These are phyloP conservation scores for Acrocephalus arundinaceus DNA, from an alignment of 2,113 vertebrate genomes.

Conservation along the genomic window DNA sequence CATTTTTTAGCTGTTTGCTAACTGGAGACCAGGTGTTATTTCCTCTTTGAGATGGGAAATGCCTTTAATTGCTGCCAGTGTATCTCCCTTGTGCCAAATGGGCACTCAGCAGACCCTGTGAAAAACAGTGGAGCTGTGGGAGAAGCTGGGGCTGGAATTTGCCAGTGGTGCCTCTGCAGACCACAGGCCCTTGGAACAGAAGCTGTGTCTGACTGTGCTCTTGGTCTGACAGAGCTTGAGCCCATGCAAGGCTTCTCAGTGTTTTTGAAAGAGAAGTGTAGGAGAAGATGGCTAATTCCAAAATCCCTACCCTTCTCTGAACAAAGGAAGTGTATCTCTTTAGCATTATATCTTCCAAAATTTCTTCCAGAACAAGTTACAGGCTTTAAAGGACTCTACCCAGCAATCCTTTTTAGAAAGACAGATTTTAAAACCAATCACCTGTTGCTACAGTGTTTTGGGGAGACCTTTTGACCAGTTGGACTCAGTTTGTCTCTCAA, in stretches of 20 bases:
- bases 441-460: neutral
- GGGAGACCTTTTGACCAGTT: neutral
- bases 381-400: neutral
- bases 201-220: neutral
- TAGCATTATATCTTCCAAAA: neutral
- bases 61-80: neutral
- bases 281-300: neutral
- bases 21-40: constrained; percentile 55
- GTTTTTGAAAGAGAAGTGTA: neutral
- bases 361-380: neutral
- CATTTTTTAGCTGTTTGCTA: constrained; percentile 55
- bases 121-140: neutral
- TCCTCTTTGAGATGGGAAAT: constrained; percentile 34
- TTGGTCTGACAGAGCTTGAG: neutral
- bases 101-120: neutral
- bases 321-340: neutral
- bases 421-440: neutral
- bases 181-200: neutral
- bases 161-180: neutral
- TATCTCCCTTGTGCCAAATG: neutral
- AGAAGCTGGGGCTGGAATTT: neutral
- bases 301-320: neutral
- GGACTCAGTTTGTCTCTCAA: neutral
- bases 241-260: neutral
- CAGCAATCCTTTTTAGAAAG: neutral